A percentile compares a stretch with the other conserved stretches of the same genome.
Conservation (phyloP, 2,888 invertebrate genomes). For the Bembecia ichneumoniformis region DNA sequence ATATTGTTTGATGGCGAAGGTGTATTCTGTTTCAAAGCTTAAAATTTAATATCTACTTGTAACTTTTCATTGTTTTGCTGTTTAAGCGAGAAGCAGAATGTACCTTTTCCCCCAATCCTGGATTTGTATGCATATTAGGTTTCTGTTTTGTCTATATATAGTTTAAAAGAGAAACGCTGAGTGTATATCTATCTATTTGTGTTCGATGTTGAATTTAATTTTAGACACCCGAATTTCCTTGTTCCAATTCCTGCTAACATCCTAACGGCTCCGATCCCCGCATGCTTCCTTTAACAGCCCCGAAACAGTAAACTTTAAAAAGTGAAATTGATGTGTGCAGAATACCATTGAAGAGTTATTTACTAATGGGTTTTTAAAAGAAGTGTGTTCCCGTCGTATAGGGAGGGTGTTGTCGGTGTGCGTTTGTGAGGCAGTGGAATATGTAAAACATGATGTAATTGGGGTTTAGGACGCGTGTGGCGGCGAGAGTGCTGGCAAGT, state of each 20-base stretch:
- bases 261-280: conserved; percentile 53
- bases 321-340: conserved; percentile 65
- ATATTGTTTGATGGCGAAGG: no score
- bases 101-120: no score
- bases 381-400: conserved; percentile 59
- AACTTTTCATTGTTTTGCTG: no score
- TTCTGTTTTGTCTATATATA: no score
- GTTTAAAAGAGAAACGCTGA: no score
- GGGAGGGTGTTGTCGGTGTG: conserved; percentile 14
- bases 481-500: conserved; percentile 55
- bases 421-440: conserved; percentile 27
- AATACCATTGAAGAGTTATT: conserved; percentile 52
- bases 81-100: no score
- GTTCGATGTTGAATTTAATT: no score
- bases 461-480: conserved; percentile 67
- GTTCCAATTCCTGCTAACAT: conserved; percentile 9
- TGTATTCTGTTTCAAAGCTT: no score
- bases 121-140: no score
- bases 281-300: conserved; percentile 72
- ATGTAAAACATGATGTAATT: conserved; percentile 46
- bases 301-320: conserved; percentile 25
- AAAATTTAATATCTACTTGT: no score
- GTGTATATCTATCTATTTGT: no score
- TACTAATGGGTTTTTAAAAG: conserved; percentile 64
- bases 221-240: conserved; percentile 5